Base-by-base conservation (phyloP, 2,113 vertebrate genomes). In the Xenopus laevis region DNA sequence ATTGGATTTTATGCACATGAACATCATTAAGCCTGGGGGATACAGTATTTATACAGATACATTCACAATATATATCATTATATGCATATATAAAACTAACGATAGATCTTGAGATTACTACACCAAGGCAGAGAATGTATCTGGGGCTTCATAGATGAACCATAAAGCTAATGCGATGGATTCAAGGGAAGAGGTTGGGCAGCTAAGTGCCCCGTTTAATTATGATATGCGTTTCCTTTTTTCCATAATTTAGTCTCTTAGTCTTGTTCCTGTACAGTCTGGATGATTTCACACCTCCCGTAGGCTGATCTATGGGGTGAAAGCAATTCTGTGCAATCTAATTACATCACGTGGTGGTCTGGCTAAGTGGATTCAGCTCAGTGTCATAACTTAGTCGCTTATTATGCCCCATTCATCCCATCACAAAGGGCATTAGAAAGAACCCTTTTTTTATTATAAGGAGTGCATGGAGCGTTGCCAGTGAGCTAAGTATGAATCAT, bases 401-500 rank as follows among this genome's bases (percentile, higher is more conserved):
- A 44, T 63, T 40, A 20, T 47, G n/a, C 23, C 30, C 20, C 47
- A 70, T 40, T 76, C 66, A 77, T 77, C 58, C 50, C 74, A 70
- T 77, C 50, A 77, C 60, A 75, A 73, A 62, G 59, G 18, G 58
- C 65, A 74, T 74, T 74, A 67, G 17, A 55, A 59, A 65, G 13
- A 17, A n/a, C 52, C 23, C 44, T 62, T 67, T 61, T n/a, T 75
- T 57, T 63, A 61, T 76, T 63, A 46, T 60, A 60, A 23, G n/a
- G 65, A 75, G 57, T 33, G 23, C 50, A 44, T 66, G 72, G 64
- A 68, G 40, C 21, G 69, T 63, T 69, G 67, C 66, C 74, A 64
- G 18, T 68, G 66, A 70, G 27, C 23, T 68, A 58, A 70, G 66
- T 55, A 70, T 77, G 74, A 77, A 70, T 77, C 74, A 77, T 70